These are phyloP conservation scores for Leptopilina drosophilae DNA, from an alignment of 2,888 invertebrate genomes.

Conservation along the genomic window DNA sequence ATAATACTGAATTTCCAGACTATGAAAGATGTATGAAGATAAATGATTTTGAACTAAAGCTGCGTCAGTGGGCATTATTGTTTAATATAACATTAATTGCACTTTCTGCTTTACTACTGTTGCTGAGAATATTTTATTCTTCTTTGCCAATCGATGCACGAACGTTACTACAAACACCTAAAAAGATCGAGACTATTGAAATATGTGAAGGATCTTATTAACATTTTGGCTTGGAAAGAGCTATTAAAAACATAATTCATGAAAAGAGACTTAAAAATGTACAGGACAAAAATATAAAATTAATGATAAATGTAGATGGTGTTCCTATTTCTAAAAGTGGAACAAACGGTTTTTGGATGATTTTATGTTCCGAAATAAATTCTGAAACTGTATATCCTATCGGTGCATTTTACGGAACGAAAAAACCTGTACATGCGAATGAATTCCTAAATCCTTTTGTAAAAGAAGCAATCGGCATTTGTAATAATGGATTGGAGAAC, in stretches of 20 bases:
- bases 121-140: not conserved
- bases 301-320: not conserved
- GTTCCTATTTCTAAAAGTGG: not conserved
- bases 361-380: not conserved
- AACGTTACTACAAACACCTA: not conserved
- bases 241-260: not conserved
- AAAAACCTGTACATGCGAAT: not conserved
- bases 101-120: not conserved
- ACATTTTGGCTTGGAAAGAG: not conserved
- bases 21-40: not conserved
- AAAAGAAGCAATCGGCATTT: not conserved
- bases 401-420: not conserved
- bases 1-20: not conserved
- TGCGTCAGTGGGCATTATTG: not conserved
- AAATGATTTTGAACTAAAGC: not conserved
- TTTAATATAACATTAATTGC: not conserved
- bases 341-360: not conserved
- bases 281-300: not conserved
- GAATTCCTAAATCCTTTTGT: not conserved
- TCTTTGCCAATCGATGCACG: not conserved
- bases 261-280: not conserved
- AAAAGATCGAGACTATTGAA: not conserved
- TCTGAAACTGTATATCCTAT: not conserved
- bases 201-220: not conserved
- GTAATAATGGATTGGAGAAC: not conserved